These are phyloP conservation scores for Metalampra italica DNA, from an alignment of 2,888 invertebrate species.

Conservation along the genomic window DNA sequence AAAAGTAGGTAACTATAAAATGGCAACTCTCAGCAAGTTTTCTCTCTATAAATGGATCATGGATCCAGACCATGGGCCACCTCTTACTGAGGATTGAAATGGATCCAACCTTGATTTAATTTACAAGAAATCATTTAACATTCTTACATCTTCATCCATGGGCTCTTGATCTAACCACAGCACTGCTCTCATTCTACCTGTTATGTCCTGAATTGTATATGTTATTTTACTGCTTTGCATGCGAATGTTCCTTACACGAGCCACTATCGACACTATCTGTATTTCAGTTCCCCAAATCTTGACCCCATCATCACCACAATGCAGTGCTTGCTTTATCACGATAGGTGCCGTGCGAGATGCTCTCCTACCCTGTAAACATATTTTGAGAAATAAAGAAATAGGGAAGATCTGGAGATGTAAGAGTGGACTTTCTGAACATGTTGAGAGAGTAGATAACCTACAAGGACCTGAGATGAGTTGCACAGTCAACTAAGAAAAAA, in stretches of 20 bases:
- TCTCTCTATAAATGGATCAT: no score
- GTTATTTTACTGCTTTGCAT: slow-evolving; percentile 73
- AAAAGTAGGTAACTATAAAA: no score
- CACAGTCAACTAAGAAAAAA: no score
- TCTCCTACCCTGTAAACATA: slow-evolving; percentile 54
- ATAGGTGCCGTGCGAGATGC: slow-evolving; percentile 71
- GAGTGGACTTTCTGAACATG: no score
- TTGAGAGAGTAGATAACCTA: no score
- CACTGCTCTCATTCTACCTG: slow-evolving; percentile 70
- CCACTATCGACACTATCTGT: slow-evolving; percentile 66
- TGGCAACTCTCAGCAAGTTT: no score
- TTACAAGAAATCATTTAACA: background rate
- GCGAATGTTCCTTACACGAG: slow-evolving; percentile 59
- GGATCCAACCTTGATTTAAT: no score
- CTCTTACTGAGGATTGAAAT: no score
- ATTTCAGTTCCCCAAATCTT: slow-evolving; percentile 75
- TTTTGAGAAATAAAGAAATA: background rate
- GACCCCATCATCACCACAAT: slow-evolving; percentile 67
- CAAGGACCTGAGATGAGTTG: no score
- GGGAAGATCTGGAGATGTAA: background rate
- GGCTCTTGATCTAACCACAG: slow-evolving; percentile 71
- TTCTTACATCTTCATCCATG: slow-evolving; percentile 67
- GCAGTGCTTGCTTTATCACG: slow-evolving; percentile 68
- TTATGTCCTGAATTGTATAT: slow-evolving; percentile 72
- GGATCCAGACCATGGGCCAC: no score